Evolutionary conservation across 37 sponge, comb jelly and placozoan genomes (phyloP), one percentile per base, ranked within the genome.

Genomic region (Agelas oroides): DNA sequence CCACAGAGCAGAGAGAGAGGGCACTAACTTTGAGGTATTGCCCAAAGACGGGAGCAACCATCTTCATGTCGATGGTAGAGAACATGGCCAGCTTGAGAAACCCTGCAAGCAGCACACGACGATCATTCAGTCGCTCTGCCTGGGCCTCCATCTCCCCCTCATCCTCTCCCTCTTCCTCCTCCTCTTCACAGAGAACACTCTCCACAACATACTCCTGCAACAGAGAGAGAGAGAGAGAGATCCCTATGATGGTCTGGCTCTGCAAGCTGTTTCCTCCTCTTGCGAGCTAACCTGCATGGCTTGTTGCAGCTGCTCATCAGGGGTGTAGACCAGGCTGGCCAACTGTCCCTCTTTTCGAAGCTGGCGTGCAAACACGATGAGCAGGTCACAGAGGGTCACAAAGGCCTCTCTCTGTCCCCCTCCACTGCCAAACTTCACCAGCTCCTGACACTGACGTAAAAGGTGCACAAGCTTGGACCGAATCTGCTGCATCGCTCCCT

Each of bases 71-170:
- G 18, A 97, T 56, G 30, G 88, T 79, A 32, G 64, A 32, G 59
- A 83, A 97, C 76, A 93, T 86, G 53, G 84, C 83, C 39, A 97
- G 83, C 74, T 89, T 97, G 54, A 93, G 83, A 75, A 92, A 97
- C 34, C 87, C 92, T 15, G 95, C 89, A 23, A 97, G 85, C 41
- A 89, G 78, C 2, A 85, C 79, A 21, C 97, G 71, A 17, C 94
- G 67, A 59, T 94, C 95, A 56, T 91, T 86, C 59, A 97, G 85
- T 21, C 70, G 70, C 70, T 91, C 92, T 12, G 92, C 91, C 77
- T 87, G 79, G 16, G 90, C 86, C 60, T 87, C 59, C 17, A 71
- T 83, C 79, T 94, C 87, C 24, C 78, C 91, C 30, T 90, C 95
- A 32, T 71, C 77, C 36, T 40, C 35, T 1, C 73, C 82, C 40